Evolutionary conservation across 2,888 invertebrate species (phyloP).

Genomic region (Eretmocerus hayati): DNA sequence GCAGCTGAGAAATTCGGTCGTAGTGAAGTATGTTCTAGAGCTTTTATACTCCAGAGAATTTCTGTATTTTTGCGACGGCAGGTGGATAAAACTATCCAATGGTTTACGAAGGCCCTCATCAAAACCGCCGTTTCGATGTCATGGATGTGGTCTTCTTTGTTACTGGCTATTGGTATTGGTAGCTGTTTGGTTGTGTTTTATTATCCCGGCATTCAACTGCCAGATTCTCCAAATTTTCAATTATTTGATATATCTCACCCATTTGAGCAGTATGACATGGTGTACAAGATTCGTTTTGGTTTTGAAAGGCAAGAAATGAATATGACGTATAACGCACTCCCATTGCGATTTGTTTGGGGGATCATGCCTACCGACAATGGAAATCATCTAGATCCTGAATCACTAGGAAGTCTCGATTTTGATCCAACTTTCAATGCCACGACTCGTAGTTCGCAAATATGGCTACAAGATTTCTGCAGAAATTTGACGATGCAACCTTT

Average conservation of each 20-base stretch:
- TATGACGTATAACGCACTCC: conserved; percentile 52
- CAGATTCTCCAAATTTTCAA: conserved; percentile 79
- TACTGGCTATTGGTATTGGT: conserved; percentile 54
- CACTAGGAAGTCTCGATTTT: conserved; percentile 67
- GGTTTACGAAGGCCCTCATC: conserved; percentile 48
- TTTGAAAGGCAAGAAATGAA: conserved; percentile 57
- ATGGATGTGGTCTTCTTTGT: conserved; percentile 54
- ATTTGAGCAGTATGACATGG: conserved; percentile 82
- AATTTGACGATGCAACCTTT: conserved; percentile 72
- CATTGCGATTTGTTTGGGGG: conserved; percentile 88
- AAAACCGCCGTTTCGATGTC: conserved; percentile 50
- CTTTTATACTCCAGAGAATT: conserved; percentile 38
- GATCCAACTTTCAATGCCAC: conserved; percentile 78
- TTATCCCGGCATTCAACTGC: conserved; percentile 76
- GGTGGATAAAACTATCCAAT: conserved; percentile 37
- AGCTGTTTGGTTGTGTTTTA: conserved; percentile 73
- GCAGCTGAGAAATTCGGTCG: conserved; percentile 55
- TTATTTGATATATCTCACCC: conserved; percentile 75
- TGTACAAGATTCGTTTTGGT: conserved; percentile 66
- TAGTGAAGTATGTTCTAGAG: conserved; percentile 35
- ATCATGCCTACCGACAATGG: conserved; percentile 78
- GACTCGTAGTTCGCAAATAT: conserved; percentile 70
- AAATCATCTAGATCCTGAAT: conserved; percentile 72
- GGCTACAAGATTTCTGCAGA: conserved; percentile 78
- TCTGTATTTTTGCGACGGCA: conserved; percentile 36